Evolutionary conservation across 1,140 invertebrate species (phyloP).

Genomic region (Sinella curviseta): DNA sequence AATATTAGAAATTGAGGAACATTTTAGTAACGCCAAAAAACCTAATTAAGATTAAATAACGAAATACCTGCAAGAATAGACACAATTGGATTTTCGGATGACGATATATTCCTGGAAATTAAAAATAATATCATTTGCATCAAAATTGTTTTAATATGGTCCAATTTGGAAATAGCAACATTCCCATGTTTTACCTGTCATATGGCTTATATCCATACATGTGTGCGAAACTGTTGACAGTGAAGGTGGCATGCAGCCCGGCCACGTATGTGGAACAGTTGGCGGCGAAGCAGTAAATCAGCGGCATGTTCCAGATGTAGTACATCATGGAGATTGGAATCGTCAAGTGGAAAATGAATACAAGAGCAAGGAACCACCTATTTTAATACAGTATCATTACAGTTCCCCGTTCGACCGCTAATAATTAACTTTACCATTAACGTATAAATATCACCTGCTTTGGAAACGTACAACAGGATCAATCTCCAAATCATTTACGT

Average conservation of each 20-base stretch:
- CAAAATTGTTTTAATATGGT: not conserved
- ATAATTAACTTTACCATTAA: no score
- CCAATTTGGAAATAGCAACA: no score
- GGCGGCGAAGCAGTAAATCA: not conserved
- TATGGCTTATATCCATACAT: not conserved
- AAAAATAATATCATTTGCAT: not conserved
- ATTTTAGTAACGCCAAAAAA: no score
- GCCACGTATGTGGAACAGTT: not conserved
- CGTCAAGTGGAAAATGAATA: not conserved
- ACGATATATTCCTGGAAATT: not conserved
- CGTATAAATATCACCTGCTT: not conserved
- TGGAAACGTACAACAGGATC: constrained; percentile 50
- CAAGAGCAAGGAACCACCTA: not conserved
- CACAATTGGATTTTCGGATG: not conserved
- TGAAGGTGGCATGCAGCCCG: not conserved
- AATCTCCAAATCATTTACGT: constrained; percentile 71
- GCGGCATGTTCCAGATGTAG: not conserved
- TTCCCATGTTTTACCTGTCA: constrained; percentile 15
- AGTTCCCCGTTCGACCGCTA: no score
- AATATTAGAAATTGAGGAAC: no score
- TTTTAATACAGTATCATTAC: not conserved
- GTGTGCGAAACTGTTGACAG: not conserved
- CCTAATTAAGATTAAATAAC: no score
- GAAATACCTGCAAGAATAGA: not conserved
- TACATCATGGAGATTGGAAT: not conserved